Conservation (phyloP, 2,113 vertebrate species). For the Apodemus sylvaticus region DNA sequence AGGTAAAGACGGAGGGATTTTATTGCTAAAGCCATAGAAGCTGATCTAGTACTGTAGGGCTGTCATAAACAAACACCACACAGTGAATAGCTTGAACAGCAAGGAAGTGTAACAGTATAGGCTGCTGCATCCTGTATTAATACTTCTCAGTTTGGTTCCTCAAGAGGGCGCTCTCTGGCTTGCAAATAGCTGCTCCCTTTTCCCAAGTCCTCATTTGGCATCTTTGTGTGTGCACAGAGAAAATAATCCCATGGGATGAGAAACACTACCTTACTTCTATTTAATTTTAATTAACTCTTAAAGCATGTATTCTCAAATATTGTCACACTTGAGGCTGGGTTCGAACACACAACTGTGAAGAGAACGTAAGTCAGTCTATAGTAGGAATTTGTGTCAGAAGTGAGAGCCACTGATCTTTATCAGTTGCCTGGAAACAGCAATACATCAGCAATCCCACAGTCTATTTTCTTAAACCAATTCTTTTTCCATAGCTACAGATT, state of each 20-base stretch:
- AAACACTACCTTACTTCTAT: neutral
- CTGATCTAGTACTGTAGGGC: neutral
- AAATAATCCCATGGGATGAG: neutral
- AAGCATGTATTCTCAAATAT: neutral
- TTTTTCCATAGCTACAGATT: neutral
- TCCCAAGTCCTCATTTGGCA: neutral
- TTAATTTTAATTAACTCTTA: neutral
- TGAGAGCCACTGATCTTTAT: neutral
- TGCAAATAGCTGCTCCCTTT: neutral
- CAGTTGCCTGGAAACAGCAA: neutral
- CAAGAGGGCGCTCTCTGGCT: neutral
- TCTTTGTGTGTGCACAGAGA: neutral
- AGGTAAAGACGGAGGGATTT: neutral
- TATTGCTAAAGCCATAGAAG: neutral
- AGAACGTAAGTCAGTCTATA: neutral
- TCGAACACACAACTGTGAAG: neutral
- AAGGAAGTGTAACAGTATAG: neutral
- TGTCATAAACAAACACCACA: neutral
- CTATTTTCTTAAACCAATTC: neutral
- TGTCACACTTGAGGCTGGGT: neutral
- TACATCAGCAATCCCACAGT: neutral
- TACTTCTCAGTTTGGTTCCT: neutral
- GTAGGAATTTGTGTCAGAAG: neutral
- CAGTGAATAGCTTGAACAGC: neutral
- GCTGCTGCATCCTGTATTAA: neutral